Evolutionary conservation across 2,888 invertebrate species (phyloP), one percentile per base, ranked within the genome.

Genomic region (Callyntrura sp.): DNA sequence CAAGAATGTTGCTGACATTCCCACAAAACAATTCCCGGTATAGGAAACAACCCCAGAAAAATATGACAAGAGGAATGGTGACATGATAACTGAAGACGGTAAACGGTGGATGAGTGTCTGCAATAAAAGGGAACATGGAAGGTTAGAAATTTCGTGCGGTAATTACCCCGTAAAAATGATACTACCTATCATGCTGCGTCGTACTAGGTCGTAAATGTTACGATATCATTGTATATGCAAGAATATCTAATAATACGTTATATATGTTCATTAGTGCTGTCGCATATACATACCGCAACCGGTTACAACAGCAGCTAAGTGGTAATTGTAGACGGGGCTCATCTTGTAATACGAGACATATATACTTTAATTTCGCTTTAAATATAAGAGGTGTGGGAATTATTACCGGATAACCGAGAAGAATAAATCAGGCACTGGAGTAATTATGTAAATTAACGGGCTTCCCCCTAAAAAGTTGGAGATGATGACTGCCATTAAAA

Each of bases 361-460:
- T 28, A 65, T 28, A 28, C 9, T 11, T 62, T 8, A 35, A 62
- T 62, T 25, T 62, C 12, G 25, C 23, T 25, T 14, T 8, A 25
- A n/a, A 11, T 9, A 23, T 8, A 62, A n/a, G 25, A 62, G 6
- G 9, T 25, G 62, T 9, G n/a, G 23, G 23, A 25, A 62, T 62
- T 11, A 23, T 25, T 25, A 62, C 6, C 9, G 8, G 68, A 35
- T n/a, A 68, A 14, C 9, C 17, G 12, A 9, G 8, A 70, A n/a
- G 43, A 35, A 4, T 35, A 70, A 70, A 70, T 70, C 70, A 43
- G 70, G 43, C 17, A 35, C 17, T 0, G 45, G 11, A 14, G 23
- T 73, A 48, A 45, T 73, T 48, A 48, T 48, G 17, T 12, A 48
- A 73, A 73, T 73, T 73, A 73, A 48, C 20, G 4, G 20, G 9